A percentile compares a stretch with the other conserved stretches of the same genome.
These are phyloP conservation scores for Drosophila jambulina DNA, from an alignment of 1,140 invertebrate species.

Conservation along the genomic window DNA sequence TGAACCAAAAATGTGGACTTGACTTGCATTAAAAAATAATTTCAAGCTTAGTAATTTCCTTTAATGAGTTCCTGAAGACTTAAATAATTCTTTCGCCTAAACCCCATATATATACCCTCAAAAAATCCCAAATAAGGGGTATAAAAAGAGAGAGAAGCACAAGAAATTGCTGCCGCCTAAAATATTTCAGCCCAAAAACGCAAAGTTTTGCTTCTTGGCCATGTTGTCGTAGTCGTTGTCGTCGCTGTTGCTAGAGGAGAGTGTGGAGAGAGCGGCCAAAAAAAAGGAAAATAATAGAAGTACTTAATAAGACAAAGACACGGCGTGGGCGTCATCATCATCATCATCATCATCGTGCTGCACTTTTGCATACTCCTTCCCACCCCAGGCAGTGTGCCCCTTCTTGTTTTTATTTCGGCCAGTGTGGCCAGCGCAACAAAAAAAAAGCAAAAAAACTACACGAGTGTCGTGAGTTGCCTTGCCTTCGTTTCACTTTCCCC, in stretches of 20 bases:
- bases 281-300: conserved; percentile 64
- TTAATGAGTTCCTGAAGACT: neutral
- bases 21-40: too few species aligned
- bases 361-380: conserved; percentile 54
- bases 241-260: conserved; percentile 7
- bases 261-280: conserved; percentile 10
- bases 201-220: conserved; percentile 64
- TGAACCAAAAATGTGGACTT: too few species aligned
- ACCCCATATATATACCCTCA: neutral
- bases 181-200: conserved; percentile 61
- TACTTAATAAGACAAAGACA: conserved; percentile 81
- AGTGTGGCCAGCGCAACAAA: conserved; percentile 62
- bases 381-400: conserved; percentile 2
- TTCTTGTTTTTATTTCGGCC: neutral
- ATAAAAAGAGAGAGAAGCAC: conserved; percentile 13
- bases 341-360: conserved; percentile 24
- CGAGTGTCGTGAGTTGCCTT: conserved; percentile 49
- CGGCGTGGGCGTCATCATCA: conserved; percentile 51
- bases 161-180: conserved; percentile 50
- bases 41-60: neutral
- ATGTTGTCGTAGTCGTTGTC: conserved; percentile 36
- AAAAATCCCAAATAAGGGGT: neutral
- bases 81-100: neutral
- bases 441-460: conserved; percentile 23
- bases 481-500: conserved; percentile 29